phyloP scores from a whole-genome alignment of 1,140 invertebrate genomes.

The Neodiprion fabricii region DNA sequence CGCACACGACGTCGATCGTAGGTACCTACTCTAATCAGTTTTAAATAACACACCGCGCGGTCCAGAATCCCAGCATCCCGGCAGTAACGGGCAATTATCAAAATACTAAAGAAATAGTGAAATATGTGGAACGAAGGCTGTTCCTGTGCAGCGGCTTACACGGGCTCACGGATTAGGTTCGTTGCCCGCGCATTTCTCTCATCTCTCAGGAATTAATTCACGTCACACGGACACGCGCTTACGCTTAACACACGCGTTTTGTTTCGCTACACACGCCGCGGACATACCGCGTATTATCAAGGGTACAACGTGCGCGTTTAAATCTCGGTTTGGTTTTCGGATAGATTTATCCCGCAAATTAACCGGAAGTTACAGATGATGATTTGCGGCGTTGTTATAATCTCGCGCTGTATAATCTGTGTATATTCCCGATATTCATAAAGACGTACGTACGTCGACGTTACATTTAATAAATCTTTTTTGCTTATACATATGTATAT shows the following conservation, averaged over 20 bases:
- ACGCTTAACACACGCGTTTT: too few relatives aligned
- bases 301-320: background rate
- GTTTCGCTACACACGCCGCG: too few relatives aligned
- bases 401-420: background rate
- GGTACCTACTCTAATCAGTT: constrained; percentile 8
- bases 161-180: background rate
- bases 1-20: too few relatives aligned
- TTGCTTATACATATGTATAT: too few relatives aligned
- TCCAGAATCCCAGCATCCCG: background rate
- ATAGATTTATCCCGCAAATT: background rate
- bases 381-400: background rate
- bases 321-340: background rate
- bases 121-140: background rate
- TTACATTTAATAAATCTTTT: background rate
- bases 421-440: too few relatives aligned
- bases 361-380: background rate
- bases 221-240: too few relatives aligned
- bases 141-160: too few relatives aligned
- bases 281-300: background rate
- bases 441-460: too few relatives aligned
- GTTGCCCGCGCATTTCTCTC: background rate
- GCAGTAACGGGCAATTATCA: background rate
- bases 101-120: constrained; percentile 3
- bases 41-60: constrained; percentile 13
- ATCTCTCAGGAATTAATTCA: background rate